These are phyloP conservation scores for Sepioteuthis lessoniana DNA, from an alignment of 2,888 invertebrate genomes.

Conservation along the genomic window DNA sequence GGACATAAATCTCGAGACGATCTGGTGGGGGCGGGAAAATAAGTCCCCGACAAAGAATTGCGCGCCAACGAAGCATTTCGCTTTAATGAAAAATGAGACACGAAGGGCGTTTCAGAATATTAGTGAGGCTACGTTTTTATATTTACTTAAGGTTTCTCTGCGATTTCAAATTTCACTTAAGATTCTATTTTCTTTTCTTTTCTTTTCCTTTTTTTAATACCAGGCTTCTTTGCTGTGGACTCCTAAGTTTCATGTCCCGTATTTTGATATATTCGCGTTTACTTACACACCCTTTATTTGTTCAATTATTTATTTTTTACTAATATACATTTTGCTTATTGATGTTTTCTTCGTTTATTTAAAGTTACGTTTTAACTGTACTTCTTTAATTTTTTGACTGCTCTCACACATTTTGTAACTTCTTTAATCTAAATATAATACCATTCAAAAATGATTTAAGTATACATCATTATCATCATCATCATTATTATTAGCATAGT, in stretches of 20 bases:
- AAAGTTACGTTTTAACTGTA: too few species aligned
- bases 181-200: too few species aligned
- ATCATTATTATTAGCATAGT: too few species aligned
- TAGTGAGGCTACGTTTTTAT: not conserved
- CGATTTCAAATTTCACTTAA: not conserved
- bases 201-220: not conserved
- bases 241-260: too few species aligned
- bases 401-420: too few species aligned
- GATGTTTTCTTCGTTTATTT: too few species aligned
- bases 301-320: not conserved
- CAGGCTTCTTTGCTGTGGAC: not conserved
- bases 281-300: not conserved
- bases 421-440: too few species aligned
- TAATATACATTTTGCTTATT: too few species aligned
- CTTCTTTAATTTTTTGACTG: too few species aligned
- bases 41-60: not conserved
- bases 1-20: not conserved
- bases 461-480: too few species aligned
- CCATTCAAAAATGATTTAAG: too few species aligned
- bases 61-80: not conserved
- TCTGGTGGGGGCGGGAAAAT: not conserved
- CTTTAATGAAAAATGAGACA: not conserved
- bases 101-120: not conserved
- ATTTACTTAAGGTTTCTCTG: not conserved
- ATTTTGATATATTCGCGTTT: not conserved